Evolutionary conservation across 2,797 vertebrate species (phyloP), one percentile per base, ranked within the genome.

Genomic region (Natrix natrix): DNA sequence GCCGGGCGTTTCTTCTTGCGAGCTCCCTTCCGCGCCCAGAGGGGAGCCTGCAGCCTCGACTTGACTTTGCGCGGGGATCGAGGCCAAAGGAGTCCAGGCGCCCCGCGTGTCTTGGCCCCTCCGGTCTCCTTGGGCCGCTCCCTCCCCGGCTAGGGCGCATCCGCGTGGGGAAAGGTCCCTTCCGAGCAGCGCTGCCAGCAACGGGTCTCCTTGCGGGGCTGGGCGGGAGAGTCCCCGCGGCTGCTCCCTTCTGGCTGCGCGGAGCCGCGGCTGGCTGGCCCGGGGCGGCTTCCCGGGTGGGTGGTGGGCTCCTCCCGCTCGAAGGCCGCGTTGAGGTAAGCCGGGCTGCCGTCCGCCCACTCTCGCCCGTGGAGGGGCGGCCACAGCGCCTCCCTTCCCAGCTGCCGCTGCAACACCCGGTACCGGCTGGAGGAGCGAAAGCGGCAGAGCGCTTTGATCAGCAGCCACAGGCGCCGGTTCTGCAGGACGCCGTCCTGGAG

Each of bases 391-490:
- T 98, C 97, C 63, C 93, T 91, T 43, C 95, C 95, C 88, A 98
- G 87, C 91, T 93, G 94, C 92, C 91, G 97, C 95, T 97, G 96
- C 95, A 96, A 94, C 87, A 87, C 95, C 60, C 88, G 95, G 60
- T 97, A 97, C 20, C 94, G 95, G 87, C 96, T 97, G 24, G 95
- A 96, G 0, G 97, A 97, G 63, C 91, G 93, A 57, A 96, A 94
- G 28, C 94, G 94, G 89, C 95, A 95, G 48, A 93, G 69, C 32
- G 90, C 94, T 94, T 97, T 97, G 92, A 97, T 93, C 89, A 95
- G 55, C 74, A 95, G 61, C 97, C 97, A 98, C 63, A 98, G 93
- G 20, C 89, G 89, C 91, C 95, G 94, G 94, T 98, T 98, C 93
- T 98, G 97, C 95, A 98, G 95, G 54, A 98, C 86, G 26, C 91